Evolutionary conservation across 2,797 vertebrate genomes (phyloP).

Genomic region (Eremophila alpestris): DNA sequence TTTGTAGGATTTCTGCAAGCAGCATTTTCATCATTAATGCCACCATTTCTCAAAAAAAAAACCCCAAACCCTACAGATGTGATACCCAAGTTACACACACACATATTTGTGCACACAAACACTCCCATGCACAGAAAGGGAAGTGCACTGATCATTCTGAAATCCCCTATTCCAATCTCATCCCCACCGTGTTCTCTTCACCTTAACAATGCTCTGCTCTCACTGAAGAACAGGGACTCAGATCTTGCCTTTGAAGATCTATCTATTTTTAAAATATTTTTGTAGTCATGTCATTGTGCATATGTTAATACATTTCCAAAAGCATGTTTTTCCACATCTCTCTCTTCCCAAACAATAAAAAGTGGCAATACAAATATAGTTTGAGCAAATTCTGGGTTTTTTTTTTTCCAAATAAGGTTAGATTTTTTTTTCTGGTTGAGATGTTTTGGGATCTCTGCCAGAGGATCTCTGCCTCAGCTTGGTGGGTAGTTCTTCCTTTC

Average conservation of each 20-base stretch:
- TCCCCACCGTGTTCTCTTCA: neutral
- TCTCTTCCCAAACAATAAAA: neutral
- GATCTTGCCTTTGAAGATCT: neutral
- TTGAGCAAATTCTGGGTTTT: neutral
- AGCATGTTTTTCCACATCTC: neutral
- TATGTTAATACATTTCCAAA: neutral
- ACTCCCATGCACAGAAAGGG: neutral
- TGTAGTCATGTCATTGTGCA: neutral
- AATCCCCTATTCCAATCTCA: neutral
- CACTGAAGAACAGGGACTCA: neutral
- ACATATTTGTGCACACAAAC: no score
- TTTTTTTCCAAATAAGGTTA: slow-evolving; percentile 30
- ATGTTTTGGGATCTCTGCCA: slow-evolving; percentile 16
- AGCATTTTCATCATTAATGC: neutral
- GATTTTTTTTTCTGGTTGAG: neutral
- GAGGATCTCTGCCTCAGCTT: slow-evolving; percentile 8
- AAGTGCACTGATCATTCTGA: neutral
- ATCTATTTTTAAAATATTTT: neutral
- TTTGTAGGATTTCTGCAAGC: neutral
- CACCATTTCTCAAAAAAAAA: neutral
- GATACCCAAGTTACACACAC: neutral
- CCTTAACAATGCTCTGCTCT: neutral
- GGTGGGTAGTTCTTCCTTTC: neutral
- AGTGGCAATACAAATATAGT: neutral
- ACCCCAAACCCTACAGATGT: no score